Conservation (phyloP, 2,888 invertebrate species). For the Phyllotreta cruciferae region DNA sequence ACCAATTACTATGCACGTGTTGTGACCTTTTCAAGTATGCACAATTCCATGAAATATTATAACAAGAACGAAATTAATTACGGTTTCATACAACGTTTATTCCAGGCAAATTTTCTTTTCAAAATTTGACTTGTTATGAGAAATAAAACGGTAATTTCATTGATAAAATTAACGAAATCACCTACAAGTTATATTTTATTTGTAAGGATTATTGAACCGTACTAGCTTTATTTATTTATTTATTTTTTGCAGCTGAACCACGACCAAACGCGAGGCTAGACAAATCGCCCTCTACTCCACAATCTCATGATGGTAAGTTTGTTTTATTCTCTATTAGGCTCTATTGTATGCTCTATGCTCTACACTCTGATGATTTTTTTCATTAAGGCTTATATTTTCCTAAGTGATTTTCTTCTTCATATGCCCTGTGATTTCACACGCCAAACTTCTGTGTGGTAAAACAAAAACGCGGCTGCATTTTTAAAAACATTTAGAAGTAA, state of each 20-base stretch:
- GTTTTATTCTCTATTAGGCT: background rate
- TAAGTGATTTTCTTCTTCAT: no score
- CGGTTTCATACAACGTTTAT: background rate
- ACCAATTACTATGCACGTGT: slow-evolving; percentile 50
- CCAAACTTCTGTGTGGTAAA: no score
- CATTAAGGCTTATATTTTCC: no score
- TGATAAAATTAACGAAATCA: no score
- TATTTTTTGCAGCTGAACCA: slow-evolving; percentile 64
- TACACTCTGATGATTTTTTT: no score
- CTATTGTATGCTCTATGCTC: no score
- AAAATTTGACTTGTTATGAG: no score
- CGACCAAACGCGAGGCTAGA: slow-evolving; percentile 66
- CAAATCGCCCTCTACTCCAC: slow-evolving; percentile 80
- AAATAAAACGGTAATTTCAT: no score
- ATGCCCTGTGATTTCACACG: no score
- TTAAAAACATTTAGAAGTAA: no score
- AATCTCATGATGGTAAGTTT: slow-evolving; percentile 72
- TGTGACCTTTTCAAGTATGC: slow-evolving; percentile 35
- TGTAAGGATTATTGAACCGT: background rate
- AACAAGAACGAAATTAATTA: slow-evolving; percentile 13
- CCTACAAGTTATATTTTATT: slow-evolving; percentile 2
- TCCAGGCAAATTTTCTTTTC: background rate
- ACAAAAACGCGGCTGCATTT: no score
- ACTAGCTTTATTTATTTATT: background rate
- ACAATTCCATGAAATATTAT: slow-evolving; percentile 16